phyloP scores from a whole-genome alignment of 2,888 invertebrate genomes.

The Megaustenia siamemsis region DNA sequence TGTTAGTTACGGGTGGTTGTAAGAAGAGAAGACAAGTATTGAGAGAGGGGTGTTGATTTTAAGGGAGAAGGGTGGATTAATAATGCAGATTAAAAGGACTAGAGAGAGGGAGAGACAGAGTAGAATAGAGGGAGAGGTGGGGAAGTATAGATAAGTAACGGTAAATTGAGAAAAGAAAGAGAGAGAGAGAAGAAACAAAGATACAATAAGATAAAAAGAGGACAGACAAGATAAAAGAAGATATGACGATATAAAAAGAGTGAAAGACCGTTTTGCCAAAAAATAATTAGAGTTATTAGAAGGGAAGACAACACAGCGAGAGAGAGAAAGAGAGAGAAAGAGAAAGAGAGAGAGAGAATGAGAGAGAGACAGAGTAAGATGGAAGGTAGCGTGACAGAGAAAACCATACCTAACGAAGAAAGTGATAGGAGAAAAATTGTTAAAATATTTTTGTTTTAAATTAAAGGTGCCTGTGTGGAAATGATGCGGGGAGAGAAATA shows the following conservation, averaged over 20 bases:
- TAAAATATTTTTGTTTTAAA: no score
- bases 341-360: conserved; percentile 29
- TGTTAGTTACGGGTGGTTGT: no score
- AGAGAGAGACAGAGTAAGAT: background rate
- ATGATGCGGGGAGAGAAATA: background rate
- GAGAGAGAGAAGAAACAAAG: background rate
- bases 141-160: background rate
- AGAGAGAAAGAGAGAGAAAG: conserved; percentile 26
- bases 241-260: no score
- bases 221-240: no score
- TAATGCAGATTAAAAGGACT: no score
- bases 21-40: no score
- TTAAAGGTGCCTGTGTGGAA: background rate
- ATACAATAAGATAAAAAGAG: no score
- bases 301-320: no score
- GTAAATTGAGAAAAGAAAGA: background rate
- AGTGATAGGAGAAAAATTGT: conserved; percentile 6
- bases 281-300: background rate
- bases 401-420: no score
- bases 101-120: background rate
- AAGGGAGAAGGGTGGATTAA: no score
- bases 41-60: no score
- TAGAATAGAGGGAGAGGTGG: background rate
- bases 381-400: background rate
- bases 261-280: background rate